Evolutionary conservation across 2,797 vertebrate genomes (phyloP).

Genomic region (Tragelaphus eurycerus): DNA sequence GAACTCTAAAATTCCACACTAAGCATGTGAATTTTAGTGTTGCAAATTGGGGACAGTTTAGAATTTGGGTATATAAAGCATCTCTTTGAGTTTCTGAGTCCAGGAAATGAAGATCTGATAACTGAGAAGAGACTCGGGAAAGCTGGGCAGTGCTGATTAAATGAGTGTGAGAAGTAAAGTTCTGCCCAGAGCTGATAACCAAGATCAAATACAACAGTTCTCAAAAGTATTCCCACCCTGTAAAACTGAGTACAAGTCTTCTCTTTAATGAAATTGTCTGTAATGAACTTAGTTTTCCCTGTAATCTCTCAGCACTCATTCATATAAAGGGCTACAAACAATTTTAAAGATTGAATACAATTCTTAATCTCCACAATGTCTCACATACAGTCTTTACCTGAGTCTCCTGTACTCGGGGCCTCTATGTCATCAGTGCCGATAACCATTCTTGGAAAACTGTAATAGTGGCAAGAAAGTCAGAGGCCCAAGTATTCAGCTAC

Average conservation of each 20-base stretch:
- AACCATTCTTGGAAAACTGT: neutral
- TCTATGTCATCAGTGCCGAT: neutral
- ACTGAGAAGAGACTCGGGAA: neutral
- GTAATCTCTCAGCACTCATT: neutral
- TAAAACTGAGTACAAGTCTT: neutral
- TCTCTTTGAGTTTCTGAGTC: neutral
- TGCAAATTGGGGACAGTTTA: neutral
- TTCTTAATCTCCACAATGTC: neutral
- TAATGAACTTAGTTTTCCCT: neutral
- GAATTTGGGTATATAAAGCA: neutral
- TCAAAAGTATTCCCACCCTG: neutral
- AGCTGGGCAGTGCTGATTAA: slow-evolving; percentile 64
- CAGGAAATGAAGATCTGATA: neutral
- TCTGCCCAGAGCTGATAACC: slow-evolving; percentile 49
- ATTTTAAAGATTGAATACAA: neutral
- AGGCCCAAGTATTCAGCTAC: neutral
- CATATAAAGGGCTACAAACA: no score
- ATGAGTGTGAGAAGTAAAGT: neutral
- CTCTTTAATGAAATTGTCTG: neutral
- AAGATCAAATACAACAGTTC: neutral
- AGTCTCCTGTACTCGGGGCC: neutral
- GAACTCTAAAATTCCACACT: neutral
- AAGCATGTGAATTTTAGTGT: neutral
- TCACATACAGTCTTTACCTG: neutral
- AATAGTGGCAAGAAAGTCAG: neutral